Conservation (phyloP, 2,888 invertebrate genomes). For the Limnephilus lunatus region DNA sequence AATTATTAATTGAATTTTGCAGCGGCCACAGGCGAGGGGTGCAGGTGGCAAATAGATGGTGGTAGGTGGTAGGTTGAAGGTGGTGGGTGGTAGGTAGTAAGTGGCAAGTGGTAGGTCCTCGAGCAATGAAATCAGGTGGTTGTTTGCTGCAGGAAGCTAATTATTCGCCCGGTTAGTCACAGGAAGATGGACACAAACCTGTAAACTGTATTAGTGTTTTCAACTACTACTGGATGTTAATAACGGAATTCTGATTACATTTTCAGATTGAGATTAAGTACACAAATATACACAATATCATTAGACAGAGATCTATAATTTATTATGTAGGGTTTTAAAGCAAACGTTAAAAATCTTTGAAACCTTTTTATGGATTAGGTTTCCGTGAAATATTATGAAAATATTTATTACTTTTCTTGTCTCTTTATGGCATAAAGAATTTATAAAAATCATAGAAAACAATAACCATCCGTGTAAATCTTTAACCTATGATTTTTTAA, state of each 20-base stretch:
- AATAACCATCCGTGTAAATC: no score
- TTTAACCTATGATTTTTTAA: no score
- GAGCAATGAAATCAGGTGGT: background rate
- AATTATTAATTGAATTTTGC: constrained; percentile 12
- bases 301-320: background rate
- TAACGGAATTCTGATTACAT: background rate
- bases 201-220: background rate
- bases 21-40: background rate
- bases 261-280: background rate
- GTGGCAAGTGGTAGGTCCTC: background rate
- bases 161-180: background rate
- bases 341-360: no score
- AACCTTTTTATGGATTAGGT: no score
- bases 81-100: background rate
- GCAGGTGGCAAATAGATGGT: background rate
- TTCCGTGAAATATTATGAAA: no score
- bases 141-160: background rate
- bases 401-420: no score
- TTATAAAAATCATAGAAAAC: no score
- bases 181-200: background rate
- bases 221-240: background rate
- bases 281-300: background rate
- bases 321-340: no score
- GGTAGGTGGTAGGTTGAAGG: background rate
- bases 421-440: no score